Base-by-base conservation (phyloP, 2,888 invertebrate genomes). In the Drosophila rubida region DNA sequence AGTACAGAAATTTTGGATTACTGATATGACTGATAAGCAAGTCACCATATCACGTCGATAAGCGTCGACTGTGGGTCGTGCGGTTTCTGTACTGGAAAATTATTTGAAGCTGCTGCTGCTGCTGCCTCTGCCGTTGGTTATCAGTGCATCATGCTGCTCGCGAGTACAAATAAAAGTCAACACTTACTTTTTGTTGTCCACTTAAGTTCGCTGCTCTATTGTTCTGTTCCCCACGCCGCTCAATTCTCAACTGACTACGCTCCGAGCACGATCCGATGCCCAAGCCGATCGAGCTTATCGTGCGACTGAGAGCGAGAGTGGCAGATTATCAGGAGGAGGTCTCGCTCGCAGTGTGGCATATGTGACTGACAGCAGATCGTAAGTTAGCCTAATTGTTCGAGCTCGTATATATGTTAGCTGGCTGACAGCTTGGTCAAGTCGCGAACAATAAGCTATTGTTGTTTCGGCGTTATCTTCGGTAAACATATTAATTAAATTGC, bases 221-320 rank as follows among this genome's bases (percentile, higher is more conserved):
- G 70, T 48, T 61, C 54, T 70, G 75, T 49, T 61, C 62, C 48
- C 54, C 39, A 60, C 74, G 48, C 78, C 63, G 72, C 62, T 70
- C 75, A 69, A 57, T 64, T 70, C 54, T 78, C 75, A 79, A 84
- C 87, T 84, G 72, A 87, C n/a, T 44, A 9, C 27, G 11, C 25
- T 35, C 37, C 9, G 13, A n/a, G 11, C 9, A 19, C 30, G 27
- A 13, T 46, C 22, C 14, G 35, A 32, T 11, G 3, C 14, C 9
- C 13, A 50, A 13, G 19, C 9, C n/a, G n/a, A n/a, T n/a, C n/a
- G n/a, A n/a, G 54, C 74, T 74, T 74, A 74, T 74, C 74, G 39
- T 54, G 14, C 19, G 11, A 14, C 23, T 37, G 19, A 14, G 8
- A 46, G 32, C 8, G 32, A 19, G 41, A 51, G 30, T 16, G 22